These are phyloP conservation scores for Calephelis perditalis DNA, from an alignment of 2,888 invertebrate genomes.

Conservation along the genomic window DNA sequence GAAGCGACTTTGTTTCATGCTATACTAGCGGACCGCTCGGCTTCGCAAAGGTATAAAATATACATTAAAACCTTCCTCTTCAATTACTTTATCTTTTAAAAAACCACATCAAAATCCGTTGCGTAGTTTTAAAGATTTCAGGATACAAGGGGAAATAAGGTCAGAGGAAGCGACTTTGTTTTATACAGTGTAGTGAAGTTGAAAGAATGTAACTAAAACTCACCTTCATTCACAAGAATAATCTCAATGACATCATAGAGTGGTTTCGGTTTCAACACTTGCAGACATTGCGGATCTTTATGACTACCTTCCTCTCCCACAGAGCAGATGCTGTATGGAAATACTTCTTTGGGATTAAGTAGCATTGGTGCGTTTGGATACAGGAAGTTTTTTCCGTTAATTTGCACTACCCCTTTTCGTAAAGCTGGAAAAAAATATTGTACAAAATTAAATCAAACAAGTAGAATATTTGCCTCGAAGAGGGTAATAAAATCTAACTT, in stretches of 20 bases:
- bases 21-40: no score
- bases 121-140: no score
- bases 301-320: conserved; percentile 52
- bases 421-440: conserved; percentile 40
- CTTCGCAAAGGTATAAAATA: no score
- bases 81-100: no score
- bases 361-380: conserved; percentile 79
- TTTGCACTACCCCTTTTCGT: conserved; percentile 64
- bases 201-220: background rate
- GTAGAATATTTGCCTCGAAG: background rate
- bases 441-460: background rate
- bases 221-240: conserved; percentile 80
- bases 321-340: conserved; percentile 49
- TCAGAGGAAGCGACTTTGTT: no score
- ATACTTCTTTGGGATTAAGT: conserved; percentile 64
- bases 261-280: conserved; percentile 65
- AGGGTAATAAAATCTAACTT: no score
- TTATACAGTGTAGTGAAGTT: no score
- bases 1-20: no score
- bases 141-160: no score
- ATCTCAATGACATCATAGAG: conserved; percentile 73
- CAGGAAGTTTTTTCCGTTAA: conserved; percentile 78
- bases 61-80: no score
- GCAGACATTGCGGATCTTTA: conserved; percentile 72
- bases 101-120: no score